Base-by-base conservation (phyloP, 23 tunicate genomes). In the Diplosoma virens region DNA sequence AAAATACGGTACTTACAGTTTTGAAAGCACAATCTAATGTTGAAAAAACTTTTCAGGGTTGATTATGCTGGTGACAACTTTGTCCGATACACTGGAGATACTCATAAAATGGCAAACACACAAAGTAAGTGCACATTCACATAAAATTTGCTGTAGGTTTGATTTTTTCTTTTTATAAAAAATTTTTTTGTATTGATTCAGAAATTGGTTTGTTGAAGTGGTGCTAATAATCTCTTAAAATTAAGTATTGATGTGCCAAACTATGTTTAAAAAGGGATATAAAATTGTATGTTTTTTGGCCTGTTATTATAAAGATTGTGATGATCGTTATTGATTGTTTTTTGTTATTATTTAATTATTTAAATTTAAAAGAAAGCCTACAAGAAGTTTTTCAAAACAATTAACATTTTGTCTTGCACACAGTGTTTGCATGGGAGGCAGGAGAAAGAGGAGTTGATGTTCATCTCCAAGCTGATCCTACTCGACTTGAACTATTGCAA, bases 341-440 rank as follows among this genome's bases (percentile, higher is more conserved):
- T n/a, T n/a, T n/a, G n/a, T n/a, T n/a, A n/a, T n/a, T n/a, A n/a
- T n/a, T n/a, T n/a, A n/a, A n/a, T n/a, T n/a, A n/a, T n/a, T n/a
- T n/a, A n/a, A n/a, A n/a, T n/a, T n/a, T n/a, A n/a, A n/a, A n/a
- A n/a, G n/a, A n/a, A n/a, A n/a, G n/a, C n/a, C n/a, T n/a, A n/a
- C n/a, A n/a, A n/a, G n/a, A n/a, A n/a, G n/a, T n/a, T n/a, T n/a
- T n/a, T n/a, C n/a, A n/a, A n/a, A n/a, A n/a, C n/a, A n/a, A n/a
- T n/a, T n/a, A n/a, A n/a, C n/a, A n/a, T n/a, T n/a, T n/a, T n/a
- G n/a, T n/a, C n/a, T n/a, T n/a, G n/a, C n/a, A n/a, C n/a, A n/a
- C n/a, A 77, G 85, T 94, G 89, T 94, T 87, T 72, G 98, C 98
- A 0, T 87, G 94, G 98, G 94, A 94, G 55, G 98, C 98, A n/a